These are phyloP conservation scores for Folsomia candida DNA, from an alignment of 2,888 invertebrate species.

Conservation along the genomic window DNA sequence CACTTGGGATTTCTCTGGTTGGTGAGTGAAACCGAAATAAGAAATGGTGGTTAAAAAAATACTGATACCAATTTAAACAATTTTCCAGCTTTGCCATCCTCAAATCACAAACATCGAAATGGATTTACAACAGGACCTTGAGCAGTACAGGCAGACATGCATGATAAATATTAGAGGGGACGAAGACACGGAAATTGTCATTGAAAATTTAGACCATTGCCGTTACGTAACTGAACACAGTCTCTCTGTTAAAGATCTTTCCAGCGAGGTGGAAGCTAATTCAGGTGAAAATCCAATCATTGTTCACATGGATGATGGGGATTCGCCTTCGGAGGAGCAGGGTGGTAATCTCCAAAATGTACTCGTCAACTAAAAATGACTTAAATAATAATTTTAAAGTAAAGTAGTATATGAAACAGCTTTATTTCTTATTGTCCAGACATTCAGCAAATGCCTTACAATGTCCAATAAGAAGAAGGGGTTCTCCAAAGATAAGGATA, in stretches of 20 bases:
- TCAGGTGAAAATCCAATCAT: neutral
- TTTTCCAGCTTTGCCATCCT: neutral
- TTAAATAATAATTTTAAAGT: too few species aligned
- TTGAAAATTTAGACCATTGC: neutral
- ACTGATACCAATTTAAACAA: too few species aligned
- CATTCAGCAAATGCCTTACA: too few species aligned
- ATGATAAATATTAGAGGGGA: neutral
- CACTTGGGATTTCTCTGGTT: too few species aligned
- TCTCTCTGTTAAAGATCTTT: neutral
- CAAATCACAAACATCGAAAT: neutral
- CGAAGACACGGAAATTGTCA: neutral
- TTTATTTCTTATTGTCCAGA: too few species aligned
- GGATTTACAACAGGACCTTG: neutral
- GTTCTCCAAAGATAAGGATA: neutral
- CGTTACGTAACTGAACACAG: too few species aligned
- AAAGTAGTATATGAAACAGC: too few species aligned
- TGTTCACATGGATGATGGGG: neutral
- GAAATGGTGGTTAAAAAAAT: too few species aligned
- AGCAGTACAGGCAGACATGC: neutral
- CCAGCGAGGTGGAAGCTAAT: neutral
- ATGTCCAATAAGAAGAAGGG: neutral
- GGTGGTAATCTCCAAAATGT: neutral
- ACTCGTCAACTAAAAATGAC: neutral
- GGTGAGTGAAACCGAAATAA: too few species aligned
- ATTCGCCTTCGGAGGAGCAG: neutral